A percentile compares a stretch with the other conserved stretches of the same genome.
These are phyloP conservation scores for Eledone cirrhosa DNA, from an alignment of 2,888 invertebrate species.

Conservation along the genomic window DNA sequence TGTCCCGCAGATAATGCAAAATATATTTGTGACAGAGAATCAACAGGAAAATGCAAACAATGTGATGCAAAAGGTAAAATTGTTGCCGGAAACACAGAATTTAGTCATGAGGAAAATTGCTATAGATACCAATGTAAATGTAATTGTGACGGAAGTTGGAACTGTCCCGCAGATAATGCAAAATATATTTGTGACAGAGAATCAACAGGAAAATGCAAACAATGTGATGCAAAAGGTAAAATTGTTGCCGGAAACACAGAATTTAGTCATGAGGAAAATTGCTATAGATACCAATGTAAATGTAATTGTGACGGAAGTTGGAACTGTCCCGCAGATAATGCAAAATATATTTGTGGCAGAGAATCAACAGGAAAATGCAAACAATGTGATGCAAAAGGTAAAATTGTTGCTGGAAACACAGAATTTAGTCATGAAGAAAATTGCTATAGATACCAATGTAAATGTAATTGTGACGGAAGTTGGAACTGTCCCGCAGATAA, in stretches of 20 bases:
- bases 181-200: slow-evolving; percentile 35
- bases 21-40: slow-evolving; percentile 33
- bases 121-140: slow-evolving; percentile 5
- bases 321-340: slow-evolving; percentile 43
- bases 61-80: slow-evolving; percentile 2
- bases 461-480: slow-evolving; percentile 24
- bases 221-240: background rate
- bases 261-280: slow-evolving; percentile 48
- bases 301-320: slow-evolving; percentile 54
- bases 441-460: slow-evolving; percentile 22
- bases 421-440: background rate
- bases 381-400: background rate
- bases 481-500: slow-evolving; percentile 33
- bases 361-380: background rate
- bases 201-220: background rate
- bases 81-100: background rate
- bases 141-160: slow-evolving; percentile 9
- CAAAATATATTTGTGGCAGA: slow-evolving; percentile 41
- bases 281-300: slow-evolving; percentile 48
- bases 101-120: background rate
- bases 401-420: background rate
- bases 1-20: slow-evolving; percentile 30
- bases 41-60: background rate
- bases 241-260: background rate
- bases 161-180: slow-evolving; percentile 29